Evolutionary conservation across 2,888 invertebrate species (phyloP).

Genomic region (Belgica antarctica): DNA sequence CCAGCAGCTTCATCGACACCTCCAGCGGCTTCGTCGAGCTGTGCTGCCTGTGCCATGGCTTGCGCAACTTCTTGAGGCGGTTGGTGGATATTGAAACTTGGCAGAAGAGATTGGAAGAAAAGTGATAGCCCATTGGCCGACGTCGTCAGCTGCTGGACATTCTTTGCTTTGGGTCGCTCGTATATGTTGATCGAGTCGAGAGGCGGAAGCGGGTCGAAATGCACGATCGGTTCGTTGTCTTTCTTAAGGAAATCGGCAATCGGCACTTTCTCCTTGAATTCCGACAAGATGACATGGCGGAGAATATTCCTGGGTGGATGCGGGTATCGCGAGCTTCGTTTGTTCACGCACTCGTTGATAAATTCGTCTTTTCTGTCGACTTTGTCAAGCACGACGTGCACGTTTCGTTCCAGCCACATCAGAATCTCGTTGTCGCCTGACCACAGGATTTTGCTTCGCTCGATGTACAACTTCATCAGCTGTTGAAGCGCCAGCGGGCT

Average conservation of each 20-base stretch:
- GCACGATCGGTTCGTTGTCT: conserved; percentile 59
- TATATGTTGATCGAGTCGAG: conserved; percentile 71
- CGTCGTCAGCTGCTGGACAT: background rate
- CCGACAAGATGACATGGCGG: conserved; percentile 55
- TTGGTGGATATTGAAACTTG: conserved; percentile 60
- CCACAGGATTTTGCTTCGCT: conserved; percentile 74
- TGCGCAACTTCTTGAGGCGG: conserved; percentile 33
- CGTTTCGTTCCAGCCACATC: conserved; percentile 74
- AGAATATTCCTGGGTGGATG: conserved; percentile 53
- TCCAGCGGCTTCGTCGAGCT: conserved; percentile 45
- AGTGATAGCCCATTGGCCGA: conserved; percentile 55
- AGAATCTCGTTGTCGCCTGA: conserved; percentile 67
- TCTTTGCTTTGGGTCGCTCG: conserved; percentile 50
- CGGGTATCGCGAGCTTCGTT: conserved; percentile 57
- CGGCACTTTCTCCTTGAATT: conserved; percentile 57
- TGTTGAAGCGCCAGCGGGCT: conserved; percentile 67
- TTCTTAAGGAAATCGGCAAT: conserved; percentile 53
- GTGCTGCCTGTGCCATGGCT: conserved; percentile 46
- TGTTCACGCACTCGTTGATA: conserved; percentile 62
- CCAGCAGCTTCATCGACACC: conserved; percentile 26
- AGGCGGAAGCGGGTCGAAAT: conserved; percentile 78
- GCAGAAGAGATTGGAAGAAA: conserved; percentile 71
- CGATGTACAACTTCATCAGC: conserved; percentile 70
- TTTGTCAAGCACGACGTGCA: conserved; percentile 62
- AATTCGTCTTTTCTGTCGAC: conserved; percentile 63